Evolutionary conservation across 2,888 invertebrate species (phyloP).

Genomic region (Pomacea canaliculata): DNA sequence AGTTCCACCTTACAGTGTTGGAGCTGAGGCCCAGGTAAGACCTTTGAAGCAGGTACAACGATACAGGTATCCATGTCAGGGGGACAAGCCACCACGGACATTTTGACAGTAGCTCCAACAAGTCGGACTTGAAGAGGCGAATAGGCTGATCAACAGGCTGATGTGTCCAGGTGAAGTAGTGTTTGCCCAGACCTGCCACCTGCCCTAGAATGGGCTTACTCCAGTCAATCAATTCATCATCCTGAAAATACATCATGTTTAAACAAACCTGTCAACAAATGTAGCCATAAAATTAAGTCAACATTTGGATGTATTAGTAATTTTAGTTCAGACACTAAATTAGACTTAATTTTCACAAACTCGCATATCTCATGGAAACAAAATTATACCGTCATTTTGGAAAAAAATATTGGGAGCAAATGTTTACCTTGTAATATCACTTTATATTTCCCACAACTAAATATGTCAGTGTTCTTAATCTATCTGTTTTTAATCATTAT

Average conservation of each 20-base stretch:
- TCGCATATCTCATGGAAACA: no score
- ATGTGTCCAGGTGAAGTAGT: slow-evolving; percentile 71
- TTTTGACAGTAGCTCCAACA: slow-evolving; percentile 57
- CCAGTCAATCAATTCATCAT: slow-evolving; percentile 67
- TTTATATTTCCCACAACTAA: no score
- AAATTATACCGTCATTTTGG: no score
- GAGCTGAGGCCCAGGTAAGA: slow-evolving; percentile 38
- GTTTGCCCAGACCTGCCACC: slow-evolving; percentile 66
- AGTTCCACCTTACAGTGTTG: slow-evolving; percentile 24
- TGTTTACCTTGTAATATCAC: no score
- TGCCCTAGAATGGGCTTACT: slow-evolving; percentile 67
- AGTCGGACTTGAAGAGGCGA: slow-evolving; percentile 66
- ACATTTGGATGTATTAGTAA: no score
- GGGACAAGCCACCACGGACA: slow-evolving; percentile 65
- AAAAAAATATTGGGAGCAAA: no score
- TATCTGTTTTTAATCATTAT: no score
- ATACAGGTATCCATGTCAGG: slow-evolving; percentile 59
- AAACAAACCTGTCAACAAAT: not conserved
- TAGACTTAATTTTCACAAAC: no score
- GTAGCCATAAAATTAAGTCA: not conserved
- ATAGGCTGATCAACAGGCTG: slow-evolving; percentile 69
- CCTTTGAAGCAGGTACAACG: slow-evolving; percentile 36
- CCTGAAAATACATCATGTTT: slow-evolving; percentile 44
- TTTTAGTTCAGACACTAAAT: no score
- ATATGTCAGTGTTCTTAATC: no score